phyloP scores from a whole-genome alignment of 2,797 vertebrate genomes.

The Bradypus variegatus region DNA sequence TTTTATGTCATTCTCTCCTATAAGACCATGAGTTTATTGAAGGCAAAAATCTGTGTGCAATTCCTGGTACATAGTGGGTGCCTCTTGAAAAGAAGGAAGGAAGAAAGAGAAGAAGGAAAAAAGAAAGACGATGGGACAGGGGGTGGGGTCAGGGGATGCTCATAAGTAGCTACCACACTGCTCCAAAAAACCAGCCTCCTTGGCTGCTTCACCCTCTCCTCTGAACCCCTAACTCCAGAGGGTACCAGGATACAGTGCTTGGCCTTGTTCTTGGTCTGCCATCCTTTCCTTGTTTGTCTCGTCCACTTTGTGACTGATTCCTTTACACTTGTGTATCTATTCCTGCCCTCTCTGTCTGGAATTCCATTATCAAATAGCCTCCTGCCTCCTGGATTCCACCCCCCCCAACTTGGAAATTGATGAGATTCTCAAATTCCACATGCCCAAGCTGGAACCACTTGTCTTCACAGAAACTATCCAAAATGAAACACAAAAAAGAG shows the following conservation, averaged over 20 bases:
- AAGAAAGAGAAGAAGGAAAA: neutral
- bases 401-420: neutral
- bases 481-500: no score
- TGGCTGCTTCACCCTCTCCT: neutral
- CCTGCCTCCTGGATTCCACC: neutral
- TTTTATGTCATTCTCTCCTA: neutral
- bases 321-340: neutral
- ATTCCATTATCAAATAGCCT: neutral
- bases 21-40: neutral
- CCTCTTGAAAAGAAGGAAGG: neutral
- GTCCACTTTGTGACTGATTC: neutral
- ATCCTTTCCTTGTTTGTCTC: neutral
- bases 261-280: neutral
- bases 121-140: neutral
- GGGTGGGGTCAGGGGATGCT: neutral
- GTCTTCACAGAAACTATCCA: no score
- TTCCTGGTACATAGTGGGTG: neutral
- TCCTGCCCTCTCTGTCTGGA: neutral
- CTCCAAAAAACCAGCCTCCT: neutral
- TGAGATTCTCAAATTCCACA: neutral
- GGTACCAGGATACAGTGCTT: neutral
- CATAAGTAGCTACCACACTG: neutral
- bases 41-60: neutral
- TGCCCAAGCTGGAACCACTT: neutral
- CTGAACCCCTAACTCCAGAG: neutral